Evolutionary conservation across 2,113 vertebrate species (phyloP).

Genomic region (Oncorhynchus masou): DNA sequence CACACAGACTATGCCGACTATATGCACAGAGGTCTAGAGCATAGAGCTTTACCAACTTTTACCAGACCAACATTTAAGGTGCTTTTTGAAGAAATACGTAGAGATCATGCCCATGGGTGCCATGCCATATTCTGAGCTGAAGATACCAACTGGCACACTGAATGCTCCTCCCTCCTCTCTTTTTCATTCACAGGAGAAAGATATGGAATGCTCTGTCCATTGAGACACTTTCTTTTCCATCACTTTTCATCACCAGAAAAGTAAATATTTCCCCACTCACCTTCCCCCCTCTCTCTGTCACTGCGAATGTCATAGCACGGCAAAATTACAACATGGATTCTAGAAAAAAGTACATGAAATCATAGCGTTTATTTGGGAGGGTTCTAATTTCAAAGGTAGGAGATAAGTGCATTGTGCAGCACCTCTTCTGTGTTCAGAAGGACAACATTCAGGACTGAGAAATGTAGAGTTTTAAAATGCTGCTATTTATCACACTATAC

Average conservation of each 20-base stretch:
- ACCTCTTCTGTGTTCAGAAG: conserved; percentile 12
- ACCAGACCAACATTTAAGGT: conserved; percentile 70
- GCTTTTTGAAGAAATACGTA: conserved; percentile 66
- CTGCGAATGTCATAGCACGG: conserved; percentile 52
- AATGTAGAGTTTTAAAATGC: conserved; percentile 58
- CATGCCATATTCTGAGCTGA: not conserved
- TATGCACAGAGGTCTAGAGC: conserved; percentile 46
- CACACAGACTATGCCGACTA: conserved; percentile 23
- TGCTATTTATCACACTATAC: conserved; percentile 56
- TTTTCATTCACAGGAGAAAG: not conserved
- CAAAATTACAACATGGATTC: conserved; percentile 42
- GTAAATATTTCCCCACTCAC: not conserved
- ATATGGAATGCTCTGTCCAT: conserved; percentile 1
- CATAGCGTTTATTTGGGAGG: conserved; percentile 15
- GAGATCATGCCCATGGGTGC: not conserved
- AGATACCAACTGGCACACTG: conserved; percentile 3
- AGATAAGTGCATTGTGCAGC: conserved; percentile 27
- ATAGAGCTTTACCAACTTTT: conserved; percentile 42
- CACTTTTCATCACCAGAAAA: conserved; percentile 37
- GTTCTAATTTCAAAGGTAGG: conserved; percentile 14
- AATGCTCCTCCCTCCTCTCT: conserved; percentile 12
- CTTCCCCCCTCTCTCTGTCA: conserved; percentile 20
- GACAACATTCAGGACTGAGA: conserved; percentile 56
- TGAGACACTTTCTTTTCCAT: conserved; percentile 2
- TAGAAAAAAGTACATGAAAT: conserved; percentile 29